Evolutionary conservation across 1,140 invertebrate genomes (phyloP), one percentile per base, ranked within the genome.

Genomic region (Drosophila persimilis): DNA sequence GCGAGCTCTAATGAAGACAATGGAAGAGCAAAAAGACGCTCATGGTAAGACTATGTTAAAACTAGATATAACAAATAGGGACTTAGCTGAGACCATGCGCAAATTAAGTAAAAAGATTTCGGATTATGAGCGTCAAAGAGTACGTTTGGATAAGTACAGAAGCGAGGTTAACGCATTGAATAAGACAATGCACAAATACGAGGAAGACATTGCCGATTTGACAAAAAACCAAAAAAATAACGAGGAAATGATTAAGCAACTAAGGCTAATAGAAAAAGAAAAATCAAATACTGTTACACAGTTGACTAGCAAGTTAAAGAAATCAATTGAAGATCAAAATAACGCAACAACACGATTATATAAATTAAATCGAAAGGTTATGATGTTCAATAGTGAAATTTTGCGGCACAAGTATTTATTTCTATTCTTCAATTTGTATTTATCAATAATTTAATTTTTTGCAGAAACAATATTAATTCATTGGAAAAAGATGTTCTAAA

Each of bases 401-500:
- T 56, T 72, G 39, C 70, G 69, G 13, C 67, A 51, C 8, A 75
- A 75, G 73, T 75, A 75, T 24, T 24, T 24, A 47, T n/a, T 55
- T 20, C 0, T 24, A 24, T 0, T 24, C 24, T 24, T 24, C 24
- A 24, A 24, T 24, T 24, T 24, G 44, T 26, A 17, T 11, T 22
- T 39, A 8, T 26, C 24, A 1, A 35, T 13, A 26, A 31, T 22
- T 11, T 17, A 15, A 15, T 4, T 17, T 45, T 39, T 45, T 17
- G 35, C 56, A 77, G 71, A 65, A 77, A 77, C 24, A 74, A 71
- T 31, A 75, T 74, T 26, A 77, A 77, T 65, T 77, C 75, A 2
- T 52, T 86, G 39, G 79, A 89, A 56, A 86, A 89, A 24, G 78
- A 85, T 66, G 52, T 89, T 6, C 17, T 89, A 6, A 85, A 74